These are phyloP conservation scores for Coelopa frigida DNA, from an alignment of 1,140 invertebrate genomes.

Conservation along the genomic window DNA sequence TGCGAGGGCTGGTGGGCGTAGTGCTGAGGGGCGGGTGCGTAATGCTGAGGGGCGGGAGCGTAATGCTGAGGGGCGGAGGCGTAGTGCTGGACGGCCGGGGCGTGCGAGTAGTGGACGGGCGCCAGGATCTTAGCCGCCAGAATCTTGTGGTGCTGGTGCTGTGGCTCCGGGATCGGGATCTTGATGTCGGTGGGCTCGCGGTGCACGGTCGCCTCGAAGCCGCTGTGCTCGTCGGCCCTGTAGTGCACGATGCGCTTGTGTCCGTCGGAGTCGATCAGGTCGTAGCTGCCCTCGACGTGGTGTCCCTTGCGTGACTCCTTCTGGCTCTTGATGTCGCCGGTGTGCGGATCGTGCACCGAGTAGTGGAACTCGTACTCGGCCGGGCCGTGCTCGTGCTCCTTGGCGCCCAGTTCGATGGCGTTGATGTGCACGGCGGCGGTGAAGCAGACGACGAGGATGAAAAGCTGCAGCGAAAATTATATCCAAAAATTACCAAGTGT, in stretches of 20 bases:
- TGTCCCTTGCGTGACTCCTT: conserved; percentile 54
- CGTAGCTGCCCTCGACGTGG: conserved; percentile 53
- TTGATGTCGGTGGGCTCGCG: conserved; percentile 49
- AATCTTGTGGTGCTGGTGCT: conserved; percentile 13
- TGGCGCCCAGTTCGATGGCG: conserved; percentile 5
- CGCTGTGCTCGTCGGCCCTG: conserved; percentile 62
- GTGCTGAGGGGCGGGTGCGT: neutral
- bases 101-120: neutral
- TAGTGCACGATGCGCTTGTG: conserved; percentile 64
- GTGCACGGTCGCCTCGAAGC: conserved; percentile 61
- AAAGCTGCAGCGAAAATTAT: conserved; percentile 1
- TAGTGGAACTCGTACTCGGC: conserved; percentile 52
- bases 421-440: conserved; percentile 9
- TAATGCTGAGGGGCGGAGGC: neutral
- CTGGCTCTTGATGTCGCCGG: conserved; percentile 54
- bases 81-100: no score
- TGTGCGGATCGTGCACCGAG: conserved; percentile 50
- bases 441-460: conserved; percentile 11
- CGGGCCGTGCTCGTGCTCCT: conserved; percentile 31
- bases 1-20: neutral
- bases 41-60: neutral
- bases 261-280: conserved; percentile 58
- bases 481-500: neutral
- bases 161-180: conserved; percentile 41
- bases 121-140: conserved; percentile 5